These are phyloP conservation scores for Ibidorhyncha struthersii DNA, from an alignment of 2,113 vertebrate genomes.

Conservation along the genomic window DNA sequence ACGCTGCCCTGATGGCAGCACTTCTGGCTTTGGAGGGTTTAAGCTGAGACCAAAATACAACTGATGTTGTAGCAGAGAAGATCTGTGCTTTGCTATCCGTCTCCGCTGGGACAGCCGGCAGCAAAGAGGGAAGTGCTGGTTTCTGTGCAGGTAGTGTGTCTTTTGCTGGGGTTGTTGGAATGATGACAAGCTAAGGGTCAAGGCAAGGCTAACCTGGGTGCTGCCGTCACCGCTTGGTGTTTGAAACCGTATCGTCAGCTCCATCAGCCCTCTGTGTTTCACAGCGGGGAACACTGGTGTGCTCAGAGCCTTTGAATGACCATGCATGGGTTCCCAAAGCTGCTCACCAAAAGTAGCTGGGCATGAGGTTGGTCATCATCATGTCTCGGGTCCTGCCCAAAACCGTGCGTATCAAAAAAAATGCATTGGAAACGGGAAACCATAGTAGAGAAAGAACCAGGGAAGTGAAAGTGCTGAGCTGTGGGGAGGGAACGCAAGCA, in stretches of 20 bases:
- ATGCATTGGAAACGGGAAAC: not conserved
- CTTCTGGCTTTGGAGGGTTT: not conserved
- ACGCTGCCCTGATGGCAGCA: not conserved
- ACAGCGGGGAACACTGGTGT: too few relatives aligned
- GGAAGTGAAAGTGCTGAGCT: not conserved
- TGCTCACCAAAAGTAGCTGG: not conserved
- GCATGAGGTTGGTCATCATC: accelerated
- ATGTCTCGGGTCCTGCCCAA: not conserved
- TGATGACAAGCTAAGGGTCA: not conserved
- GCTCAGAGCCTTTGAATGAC: not conserved
- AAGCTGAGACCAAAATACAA: not conserved
- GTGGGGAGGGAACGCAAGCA: not conserved
- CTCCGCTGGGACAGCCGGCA: not conserved
- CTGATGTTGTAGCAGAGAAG: not conserved
- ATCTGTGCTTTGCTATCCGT: not conserved
- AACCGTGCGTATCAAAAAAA: accelerated
- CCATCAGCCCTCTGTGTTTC: not conserved
- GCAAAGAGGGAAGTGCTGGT: not conserved
- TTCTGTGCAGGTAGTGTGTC: not conserved
- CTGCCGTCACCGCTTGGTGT: not conserved
- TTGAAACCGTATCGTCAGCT: not conserved
- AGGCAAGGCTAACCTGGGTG: not conserved
- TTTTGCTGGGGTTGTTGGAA: not conserved
- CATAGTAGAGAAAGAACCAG: not conserved
- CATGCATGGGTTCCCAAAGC: accelerated